Conservation (phyloP, 2,113 vertebrate species). For the Thunnus maccoyii region DNA sequence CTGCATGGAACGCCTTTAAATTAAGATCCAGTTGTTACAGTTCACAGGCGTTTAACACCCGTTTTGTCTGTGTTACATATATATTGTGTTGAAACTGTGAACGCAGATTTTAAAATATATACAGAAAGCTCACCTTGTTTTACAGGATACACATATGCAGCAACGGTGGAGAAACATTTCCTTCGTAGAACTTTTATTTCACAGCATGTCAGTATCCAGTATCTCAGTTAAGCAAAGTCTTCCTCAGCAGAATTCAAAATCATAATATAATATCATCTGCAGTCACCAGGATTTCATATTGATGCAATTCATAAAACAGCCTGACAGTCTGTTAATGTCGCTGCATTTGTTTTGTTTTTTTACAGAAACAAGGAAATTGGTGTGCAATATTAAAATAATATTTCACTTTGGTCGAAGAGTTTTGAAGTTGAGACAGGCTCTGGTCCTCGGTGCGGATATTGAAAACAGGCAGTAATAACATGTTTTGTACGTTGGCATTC, state of each 20-base stretch:
- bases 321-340: neutral
- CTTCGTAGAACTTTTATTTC: constrained; percentile 59
- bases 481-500: neutral
- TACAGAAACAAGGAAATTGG: constrained; percentile 25
- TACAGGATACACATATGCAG: neutral
- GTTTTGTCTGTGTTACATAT: neutral
- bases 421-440: constrained; percentile 20
- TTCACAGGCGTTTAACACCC: too few species aligned
- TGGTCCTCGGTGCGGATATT: too few species aligned
- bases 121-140: neutral
- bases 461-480: too few species aligned
- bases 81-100: neutral
- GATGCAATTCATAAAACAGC: constrained; percentile 21
- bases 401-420: constrained; percentile 53
- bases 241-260: constrained; percentile 42
- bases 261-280: constrained; percentile 21
- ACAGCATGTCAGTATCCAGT: constrained; percentile 52
- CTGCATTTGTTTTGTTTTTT: neutral
- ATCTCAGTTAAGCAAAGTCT: constrained; percentile 36
- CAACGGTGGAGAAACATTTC: neutral
- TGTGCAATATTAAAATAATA: constrained; percentile 37
- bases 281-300: constrained; percentile 25
- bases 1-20: neutral
- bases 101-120: neutral
- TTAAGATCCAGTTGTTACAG: too few species aligned